Base-by-base conservation (phyloP, 2,113 vertebrate species). In the Eulemur rufifrons region DNA sequence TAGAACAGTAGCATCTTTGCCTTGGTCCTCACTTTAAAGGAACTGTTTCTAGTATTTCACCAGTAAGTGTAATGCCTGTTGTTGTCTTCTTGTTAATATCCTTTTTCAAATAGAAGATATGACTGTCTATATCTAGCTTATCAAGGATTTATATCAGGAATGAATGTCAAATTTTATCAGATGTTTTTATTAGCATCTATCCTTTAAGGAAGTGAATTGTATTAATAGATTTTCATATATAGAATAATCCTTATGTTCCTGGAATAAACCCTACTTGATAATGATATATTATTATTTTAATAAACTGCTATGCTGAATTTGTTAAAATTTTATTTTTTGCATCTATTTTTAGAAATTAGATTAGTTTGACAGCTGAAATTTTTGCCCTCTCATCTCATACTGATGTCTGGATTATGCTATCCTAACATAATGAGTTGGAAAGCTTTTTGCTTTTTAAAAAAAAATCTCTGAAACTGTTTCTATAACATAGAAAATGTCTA, bases 341-440 rank as follows among this genome's bases (percentile, higher is more conserved):
- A 63, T 76, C 18, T 77, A 32, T 93, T 76, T 93, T 95, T 45
- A 94, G 74, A 97, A 96, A 39, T 54, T 23, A 81, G 25, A 77
- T 95, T 92, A 80, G 14, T 82, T 86, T 77, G 34, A 23, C 59
- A 25, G 10, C 47, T 82, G 81, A 37, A 39, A 56, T 64, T 81
- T 71, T 47, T 81, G 45, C 81, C 8, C n/a, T 94, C 21, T 76
- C 34, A 15, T 89, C 32, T 71, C 47, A 18, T 78, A n/a, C 18
- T 80, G 63, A 32, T 77, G 18, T 82, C 61, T 89, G 73, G 56
- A 69, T 56, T 74, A 64, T 69, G 13, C 56, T 66, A 61, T 83
- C 34, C 37, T 76, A 68, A 56, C 14, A 71, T 32, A 71, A 95
- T 68, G 25, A 64, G 54, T 80, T 85, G 20, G 34, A 88, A 71